phyloP scores from a whole-genome alignment of 1,140 invertebrate species.

The Drosophila pseudoananassae region DNA sequence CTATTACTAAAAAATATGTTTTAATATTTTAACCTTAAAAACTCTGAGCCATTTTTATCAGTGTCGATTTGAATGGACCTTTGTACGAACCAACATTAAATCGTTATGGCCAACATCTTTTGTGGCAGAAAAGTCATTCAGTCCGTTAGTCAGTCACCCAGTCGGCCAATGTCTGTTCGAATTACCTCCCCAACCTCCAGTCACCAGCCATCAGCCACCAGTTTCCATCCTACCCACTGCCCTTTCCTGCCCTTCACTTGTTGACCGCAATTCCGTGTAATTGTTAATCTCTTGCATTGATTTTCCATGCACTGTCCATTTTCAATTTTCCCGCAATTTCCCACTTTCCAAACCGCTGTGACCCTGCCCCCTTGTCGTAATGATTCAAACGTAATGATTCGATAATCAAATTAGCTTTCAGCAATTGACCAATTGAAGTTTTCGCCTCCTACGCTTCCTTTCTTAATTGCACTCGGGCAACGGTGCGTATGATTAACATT shows the following conservation, averaged over 20 bases:
- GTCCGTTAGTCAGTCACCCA: conserved; percentile 6
- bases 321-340: background rate
- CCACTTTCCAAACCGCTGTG: background rate
- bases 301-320: conserved; percentile 41
- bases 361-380: background rate
- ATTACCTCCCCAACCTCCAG: too few relatives aligned
- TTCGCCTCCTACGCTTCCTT: conserved; percentile 1
- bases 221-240: background rate
- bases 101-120: conserved; percentile 52
- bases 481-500: conserved; percentile 70
- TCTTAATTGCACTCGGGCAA: conserved; percentile 59
- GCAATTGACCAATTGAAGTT: conserved; percentile 36
- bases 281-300: conserved; percentile 75
- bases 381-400: conserved; percentile 22
- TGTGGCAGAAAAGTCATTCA: conserved; percentile 24
- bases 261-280: conserved; percentile 68
- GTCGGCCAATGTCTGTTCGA: background rate
- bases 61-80: background rate
- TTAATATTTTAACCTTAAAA: background rate
- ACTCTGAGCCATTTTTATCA: background rate
- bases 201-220: too few relatives aligned
- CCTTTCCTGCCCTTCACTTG: conserved; percentile 21
- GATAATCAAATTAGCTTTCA: conserved; percentile 65
- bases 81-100: conserved; percentile 49
- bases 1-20: background rate